Base-by-base conservation (phyloP, 2,888 invertebrate species). In the Epiblema foenella region DNA sequence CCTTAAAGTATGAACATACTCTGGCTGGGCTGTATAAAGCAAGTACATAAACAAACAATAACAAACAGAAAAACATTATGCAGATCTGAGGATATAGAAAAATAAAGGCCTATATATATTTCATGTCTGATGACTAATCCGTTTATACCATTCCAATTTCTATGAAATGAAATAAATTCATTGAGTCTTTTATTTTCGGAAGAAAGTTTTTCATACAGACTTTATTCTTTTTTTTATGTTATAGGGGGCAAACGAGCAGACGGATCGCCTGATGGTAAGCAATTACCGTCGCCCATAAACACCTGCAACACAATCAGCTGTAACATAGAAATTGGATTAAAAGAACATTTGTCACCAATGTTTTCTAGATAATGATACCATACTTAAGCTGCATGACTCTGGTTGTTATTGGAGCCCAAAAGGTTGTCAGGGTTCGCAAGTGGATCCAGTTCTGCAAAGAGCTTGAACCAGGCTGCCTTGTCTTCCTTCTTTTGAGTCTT, bases 401-500 rank as follows among this genome's bases (percentile, higher is more conserved):
- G 93, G 71, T 88, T 89, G n/a, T 80, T 83, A 70, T 92, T 91
- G 11, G 87, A 82, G 7, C 93, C 92, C 18, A 85, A 89, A 24
- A 94, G 83, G 63, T 85, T 92, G 58, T 98, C 97, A 52, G 98
- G 97, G 91, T 98, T 98, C 12, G 98, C 95, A 46, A 98, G 92
- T 0, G 98, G 98, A 91, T 99, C 98, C 71, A 99, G 89, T 88
- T 98, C 98, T 51, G 98, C 97, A 92, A 99, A 98, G 67, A 98
- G 92, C 88, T 97, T 97, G 84, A 98, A 96, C 98, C 98, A 99
- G 18, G 94, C 93, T 3, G 93, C 90, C 80, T 91, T 94, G 74
- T 94, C 95, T 71, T 94, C 94, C 77, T 94, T 95, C 77, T 94
- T 94, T 51, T 93, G 89, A 73, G 79, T 79, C 74, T 80, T 76